Conservation (phyloP, 2,113 vertebrate genomes). For the Dicaeum eximium region DNA sequence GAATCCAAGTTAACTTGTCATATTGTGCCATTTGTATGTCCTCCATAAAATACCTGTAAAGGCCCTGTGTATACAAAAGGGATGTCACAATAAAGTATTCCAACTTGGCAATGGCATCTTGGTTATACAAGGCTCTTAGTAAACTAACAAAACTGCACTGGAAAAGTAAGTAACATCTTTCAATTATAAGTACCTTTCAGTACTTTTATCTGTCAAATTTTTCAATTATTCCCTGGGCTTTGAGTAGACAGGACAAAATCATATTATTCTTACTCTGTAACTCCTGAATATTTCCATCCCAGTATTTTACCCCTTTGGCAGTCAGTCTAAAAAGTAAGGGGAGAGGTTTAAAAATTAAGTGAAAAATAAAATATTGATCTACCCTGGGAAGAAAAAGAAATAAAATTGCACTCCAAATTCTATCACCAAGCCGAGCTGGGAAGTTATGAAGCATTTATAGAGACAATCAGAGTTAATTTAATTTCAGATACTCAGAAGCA, state of each 20-base stretch:
- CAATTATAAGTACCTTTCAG: not conserved
- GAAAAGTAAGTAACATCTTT: not conserved
- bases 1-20: not conserved
- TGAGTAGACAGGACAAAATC: not conserved
- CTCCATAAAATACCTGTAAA: not conserved
- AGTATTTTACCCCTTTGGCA: not conserved
- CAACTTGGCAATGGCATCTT: not conserved
- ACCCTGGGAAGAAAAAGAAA: not conserved
- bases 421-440: not conserved
- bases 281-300: not conserved
- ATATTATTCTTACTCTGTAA: not conserved
- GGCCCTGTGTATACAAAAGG: not conserved
- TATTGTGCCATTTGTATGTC: not conserved
- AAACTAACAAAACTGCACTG: not conserved
- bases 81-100: not conserved
- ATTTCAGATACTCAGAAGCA: not conserved
- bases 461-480: not conserved
- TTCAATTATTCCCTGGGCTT: not conserved
- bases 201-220: not conserved
- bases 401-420: not conserved
- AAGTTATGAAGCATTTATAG: not conserved
- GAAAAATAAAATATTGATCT: not conserved
- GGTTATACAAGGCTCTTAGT: not conserved
- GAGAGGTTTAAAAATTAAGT: not conserved
- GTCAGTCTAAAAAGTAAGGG: not conserved